These are phyloP conservation scores for Triplophysa yarkandensis DNA, from an alignment of 2,797 vertebrate species.

Conservation along the genomic window DNA sequence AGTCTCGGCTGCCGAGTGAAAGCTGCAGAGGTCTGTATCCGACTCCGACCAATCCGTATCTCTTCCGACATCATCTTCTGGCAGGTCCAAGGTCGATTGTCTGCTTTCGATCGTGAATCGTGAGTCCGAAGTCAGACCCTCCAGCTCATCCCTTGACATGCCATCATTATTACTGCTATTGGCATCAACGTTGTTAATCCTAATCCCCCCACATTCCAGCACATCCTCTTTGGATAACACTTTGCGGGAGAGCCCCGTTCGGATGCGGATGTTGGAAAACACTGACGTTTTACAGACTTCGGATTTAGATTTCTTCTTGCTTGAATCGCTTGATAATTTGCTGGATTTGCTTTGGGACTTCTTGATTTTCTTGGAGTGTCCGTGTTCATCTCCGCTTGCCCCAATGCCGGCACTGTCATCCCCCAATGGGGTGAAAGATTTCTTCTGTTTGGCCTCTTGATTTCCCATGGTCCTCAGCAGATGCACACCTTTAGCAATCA, in stretches of 20 bases:
- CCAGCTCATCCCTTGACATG: constrained; percentile 75
- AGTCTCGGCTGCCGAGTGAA: constrained; percentile 88
- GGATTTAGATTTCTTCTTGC: constrained; percentile 83
- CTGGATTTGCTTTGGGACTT: constrained; percentile 77
- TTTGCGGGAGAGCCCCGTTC: constrained; percentile 86
- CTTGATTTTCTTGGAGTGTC: constrained; percentile 82
- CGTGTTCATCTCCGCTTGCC: constrained; percentile 73
- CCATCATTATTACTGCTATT: constrained; percentile 54
- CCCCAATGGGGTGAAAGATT: constrained; percentile 72
- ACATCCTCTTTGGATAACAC: constrained; percentile 81
- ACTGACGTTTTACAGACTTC: constrained; percentile 85
- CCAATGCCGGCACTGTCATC: constrained; percentile 71
- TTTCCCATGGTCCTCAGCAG: constrained; percentile 88
- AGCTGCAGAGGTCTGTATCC: constrained; percentile 93
- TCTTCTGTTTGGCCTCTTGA: constrained; percentile 90
- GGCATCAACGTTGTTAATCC: constrained; percentile 27
- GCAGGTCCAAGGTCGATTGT: constrained; percentile 69
- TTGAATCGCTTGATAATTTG: constrained; percentile 73
- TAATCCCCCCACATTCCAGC: constrained; percentile 44
- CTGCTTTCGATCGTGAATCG: constrained; percentile 70
- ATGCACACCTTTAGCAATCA: constrained; percentile 74
- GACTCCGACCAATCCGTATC: constrained; percentile 79
- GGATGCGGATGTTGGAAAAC: constrained; percentile 90
- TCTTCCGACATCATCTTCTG: constrained; percentile 78
- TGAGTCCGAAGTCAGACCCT: constrained; percentile 73